Evolutionary conservation across 92 coral and sea anemone genomes (phyloP).

Genomic region (Epizoanthus scotinus): DNA sequence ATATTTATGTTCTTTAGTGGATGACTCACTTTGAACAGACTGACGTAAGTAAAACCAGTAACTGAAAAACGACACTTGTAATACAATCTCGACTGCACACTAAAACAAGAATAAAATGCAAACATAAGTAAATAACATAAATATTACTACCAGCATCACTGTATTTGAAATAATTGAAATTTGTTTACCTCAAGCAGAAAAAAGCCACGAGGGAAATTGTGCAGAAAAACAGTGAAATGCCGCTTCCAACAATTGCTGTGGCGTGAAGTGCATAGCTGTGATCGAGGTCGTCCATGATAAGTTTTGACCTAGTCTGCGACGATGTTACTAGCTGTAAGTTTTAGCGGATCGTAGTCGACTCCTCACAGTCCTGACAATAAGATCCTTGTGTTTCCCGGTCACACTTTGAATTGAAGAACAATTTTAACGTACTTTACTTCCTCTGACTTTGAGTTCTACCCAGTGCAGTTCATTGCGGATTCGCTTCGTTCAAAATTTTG

Average conservation of each 20-base stretch:
- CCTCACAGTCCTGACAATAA: neutral
- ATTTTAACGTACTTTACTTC: neutral
- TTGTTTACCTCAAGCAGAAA: constrained; percentile 71
- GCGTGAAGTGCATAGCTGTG: constrained; percentile 60
- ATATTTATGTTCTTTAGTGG: neutral
- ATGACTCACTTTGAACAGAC: neutral
- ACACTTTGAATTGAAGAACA: neutral
- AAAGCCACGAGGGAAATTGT: constrained; percentile 61
- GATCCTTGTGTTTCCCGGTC: neutral
- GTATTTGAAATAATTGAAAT: neutral
- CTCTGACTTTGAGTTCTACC: neutral
- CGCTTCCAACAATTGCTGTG: constrained; percentile 83
- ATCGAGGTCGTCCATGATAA: constrained; percentile 14
- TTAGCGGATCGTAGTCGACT: neutral
- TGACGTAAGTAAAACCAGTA: neutral
- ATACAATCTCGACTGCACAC: neutral
- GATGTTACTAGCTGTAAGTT: neutral
- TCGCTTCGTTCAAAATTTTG: neutral
- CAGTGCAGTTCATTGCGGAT: neutral
- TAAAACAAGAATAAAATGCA: neutral
- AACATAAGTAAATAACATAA: neutral
- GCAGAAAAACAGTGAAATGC: constrained; percentile 79
- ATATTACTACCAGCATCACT: neutral
- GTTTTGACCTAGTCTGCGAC: neutral
- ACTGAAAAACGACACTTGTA: neutral